Base-by-base conservation (phyloP, 2,113 vertebrate species). In the Elephas maximus region DNA sequence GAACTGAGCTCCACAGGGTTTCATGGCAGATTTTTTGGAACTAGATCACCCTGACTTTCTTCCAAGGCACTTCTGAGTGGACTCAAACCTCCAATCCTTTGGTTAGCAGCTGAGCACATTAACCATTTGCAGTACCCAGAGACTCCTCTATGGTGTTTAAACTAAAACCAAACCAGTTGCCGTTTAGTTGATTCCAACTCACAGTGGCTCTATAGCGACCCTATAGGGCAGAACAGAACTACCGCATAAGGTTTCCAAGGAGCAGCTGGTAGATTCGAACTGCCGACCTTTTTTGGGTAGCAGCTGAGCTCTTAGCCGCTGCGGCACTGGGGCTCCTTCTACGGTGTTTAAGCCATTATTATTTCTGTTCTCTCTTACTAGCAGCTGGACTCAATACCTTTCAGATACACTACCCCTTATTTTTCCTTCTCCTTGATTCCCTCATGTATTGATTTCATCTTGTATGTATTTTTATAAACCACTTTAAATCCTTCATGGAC, bases 401-500 rank as follows among this genome's bases (percentile, higher is more conserved):
- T 60, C 77, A 60, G 45, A 91, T 74, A n/a, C 8, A 17, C 69
- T 33, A 30, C 44, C 77, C 51, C 65, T 84, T 48, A 71, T 17
- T 87, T 93, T 88, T 28, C 28, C 71, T 71, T 63, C 20, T 53
- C 84, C 60, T 44, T 26, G 65, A 65, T n/a, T 92, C 33, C 88
- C 78, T 96, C 57, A 8, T 30, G 92, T 88, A 86, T 92, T 71
- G 90, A 86, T 94, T 93, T 85, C 83, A 83, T 94, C 69, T 93
- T 69, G 62, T 78, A 79, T 45, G 23, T 90, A 76, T 95, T 95
- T 91, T 96, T 93, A 84, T 96, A 97, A 93, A 90, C 91, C 93
- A 92, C 91, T 97, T 93, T 85, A 81, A 94, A 65, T 83, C 93
- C 77, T 94, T 98, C 93, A 90, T 93, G 78, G 92, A 97, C 76